Evolutionary conservation across 1,140 invertebrate species (phyloP).

Genomic region (Copidosoma floridanum): DNA sequence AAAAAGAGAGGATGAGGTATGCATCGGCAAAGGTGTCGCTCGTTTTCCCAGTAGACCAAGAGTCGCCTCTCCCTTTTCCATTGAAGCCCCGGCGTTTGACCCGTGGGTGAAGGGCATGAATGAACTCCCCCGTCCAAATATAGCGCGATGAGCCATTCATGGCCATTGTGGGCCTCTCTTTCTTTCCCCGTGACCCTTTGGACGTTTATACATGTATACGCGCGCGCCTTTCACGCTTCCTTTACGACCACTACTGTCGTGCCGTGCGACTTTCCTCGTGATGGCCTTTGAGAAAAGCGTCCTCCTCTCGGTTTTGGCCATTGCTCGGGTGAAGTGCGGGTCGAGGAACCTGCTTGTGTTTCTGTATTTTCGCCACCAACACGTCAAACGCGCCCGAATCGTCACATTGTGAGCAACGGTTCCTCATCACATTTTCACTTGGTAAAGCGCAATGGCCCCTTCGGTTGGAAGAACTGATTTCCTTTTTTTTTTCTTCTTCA

Average conservation of each 20-base stretch:
- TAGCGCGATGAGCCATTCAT: slow-evolving; percentile 21
- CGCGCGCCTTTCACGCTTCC: background rate
- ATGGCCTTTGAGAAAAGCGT: background rate
- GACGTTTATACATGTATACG: too few species aligned
- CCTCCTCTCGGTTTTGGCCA: too few species aligned
- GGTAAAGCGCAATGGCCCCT: too few species aligned
- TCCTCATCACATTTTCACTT: too few species aligned
- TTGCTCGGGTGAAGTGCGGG: too few species aligned
- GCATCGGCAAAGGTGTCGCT: background rate
- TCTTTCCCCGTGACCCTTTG: too few species aligned
- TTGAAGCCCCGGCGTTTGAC: slow-evolving; percentile 22
- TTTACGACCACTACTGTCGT: slow-evolving; percentile 1
- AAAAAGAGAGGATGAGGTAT: too few species aligned
- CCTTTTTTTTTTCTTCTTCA: too few species aligned
- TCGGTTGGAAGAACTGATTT: too few species aligned
- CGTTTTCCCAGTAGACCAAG: background rate
- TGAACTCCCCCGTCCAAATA: slow-evolving; percentile 25
- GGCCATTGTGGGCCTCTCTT: background rate
- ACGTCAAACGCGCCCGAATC: background rate
- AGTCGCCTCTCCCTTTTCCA: slow-evolving; percentile 1
- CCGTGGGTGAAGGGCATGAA: slow-evolving; percentile 6
- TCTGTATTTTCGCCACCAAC: too few species aligned
- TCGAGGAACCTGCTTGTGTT: too few species aligned
- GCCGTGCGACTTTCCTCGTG: background rate
- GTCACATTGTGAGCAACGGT: too few species aligned